phyloP scores from a whole-genome alignment of 2,113 vertebrate species.

The Nettapus auritus region DNA sequence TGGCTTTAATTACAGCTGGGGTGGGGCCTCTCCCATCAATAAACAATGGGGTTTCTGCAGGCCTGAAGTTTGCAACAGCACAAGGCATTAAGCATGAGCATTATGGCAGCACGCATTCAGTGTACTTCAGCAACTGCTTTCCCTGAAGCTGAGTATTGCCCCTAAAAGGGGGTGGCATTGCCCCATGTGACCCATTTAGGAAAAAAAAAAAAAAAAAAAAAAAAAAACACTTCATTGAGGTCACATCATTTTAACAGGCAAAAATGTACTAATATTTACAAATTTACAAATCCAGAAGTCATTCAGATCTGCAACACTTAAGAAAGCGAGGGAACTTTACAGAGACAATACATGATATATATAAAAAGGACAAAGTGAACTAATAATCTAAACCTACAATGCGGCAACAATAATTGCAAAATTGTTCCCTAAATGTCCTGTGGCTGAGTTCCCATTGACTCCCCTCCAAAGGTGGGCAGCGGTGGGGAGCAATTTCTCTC shows the following conservation, averaged over 20 bases:
- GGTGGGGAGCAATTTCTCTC: not conserved
- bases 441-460: not conserved
- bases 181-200: not conserved
- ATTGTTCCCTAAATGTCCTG: not conserved
- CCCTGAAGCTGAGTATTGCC: rapidly evolving
- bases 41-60: not conserved
- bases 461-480: not conserved
- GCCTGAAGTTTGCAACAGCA: not conserved
- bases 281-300: not conserved
- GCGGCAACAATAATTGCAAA: not conserved
- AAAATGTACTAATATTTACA: not conserved
- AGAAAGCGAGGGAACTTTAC: not conserved
- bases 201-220: not conserved
- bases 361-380: not conserved
- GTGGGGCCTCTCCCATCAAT: not conserved
- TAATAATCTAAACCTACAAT: not conserved
- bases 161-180: not conserved
- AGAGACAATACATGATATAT: not conserved
- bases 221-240: not conserved
- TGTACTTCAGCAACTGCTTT: not conserved
- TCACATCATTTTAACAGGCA: not conserved
- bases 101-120: rapidly evolving
- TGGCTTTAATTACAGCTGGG: not conserved
- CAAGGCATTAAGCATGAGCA: rapidly evolving
- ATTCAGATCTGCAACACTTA: not conserved